Percentiles rank a stretch among this genome's conserved stretches.
These are phyloP conservation scores for Pitta sordida DNA, from an alignment of 2,113 vertebrate species.

Conservation along the genomic window DNA sequence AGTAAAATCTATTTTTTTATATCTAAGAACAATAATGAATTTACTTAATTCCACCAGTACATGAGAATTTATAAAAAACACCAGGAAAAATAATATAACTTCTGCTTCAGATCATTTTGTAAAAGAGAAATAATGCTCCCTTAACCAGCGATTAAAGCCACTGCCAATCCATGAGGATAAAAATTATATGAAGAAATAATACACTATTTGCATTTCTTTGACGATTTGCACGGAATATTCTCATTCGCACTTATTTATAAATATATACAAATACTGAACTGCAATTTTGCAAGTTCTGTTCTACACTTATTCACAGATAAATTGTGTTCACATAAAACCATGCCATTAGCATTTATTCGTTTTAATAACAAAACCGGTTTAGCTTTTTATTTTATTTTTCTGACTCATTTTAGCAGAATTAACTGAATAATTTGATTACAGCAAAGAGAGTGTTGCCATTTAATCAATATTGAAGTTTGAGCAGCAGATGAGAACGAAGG, in stretches of 20 bases:
- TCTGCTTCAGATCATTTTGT: neutral
- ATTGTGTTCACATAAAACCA: neutral
- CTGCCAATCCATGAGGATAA: neutral
- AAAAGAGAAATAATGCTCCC: neutral
- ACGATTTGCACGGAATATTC: neutral
- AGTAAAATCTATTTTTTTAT: neutral
- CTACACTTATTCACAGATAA: neutral
- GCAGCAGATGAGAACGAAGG: neutral
- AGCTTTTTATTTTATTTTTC: neutral
- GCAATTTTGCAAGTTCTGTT: neutral
- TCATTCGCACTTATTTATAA: neutral
- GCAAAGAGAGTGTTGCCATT: neutral
- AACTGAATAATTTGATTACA: conserved; percentile 3
- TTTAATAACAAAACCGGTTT: neutral
- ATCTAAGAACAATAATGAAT: neutral
- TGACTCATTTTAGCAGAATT: neutral
- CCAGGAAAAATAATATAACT: neutral
- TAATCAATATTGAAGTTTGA: neutral
- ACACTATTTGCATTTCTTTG: neutral
- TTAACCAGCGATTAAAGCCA: neutral
- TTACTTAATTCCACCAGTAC: neutral
- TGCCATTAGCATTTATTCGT: neutral
- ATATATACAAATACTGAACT: neutral
- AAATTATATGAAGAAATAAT: neutral
- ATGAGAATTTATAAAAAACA: neutral